These are phyloP conservation scores for Chamaetylas fuelleborni DNA, from an alignment of 2,113 vertebrate genomes.

Conservation along the genomic window DNA sequence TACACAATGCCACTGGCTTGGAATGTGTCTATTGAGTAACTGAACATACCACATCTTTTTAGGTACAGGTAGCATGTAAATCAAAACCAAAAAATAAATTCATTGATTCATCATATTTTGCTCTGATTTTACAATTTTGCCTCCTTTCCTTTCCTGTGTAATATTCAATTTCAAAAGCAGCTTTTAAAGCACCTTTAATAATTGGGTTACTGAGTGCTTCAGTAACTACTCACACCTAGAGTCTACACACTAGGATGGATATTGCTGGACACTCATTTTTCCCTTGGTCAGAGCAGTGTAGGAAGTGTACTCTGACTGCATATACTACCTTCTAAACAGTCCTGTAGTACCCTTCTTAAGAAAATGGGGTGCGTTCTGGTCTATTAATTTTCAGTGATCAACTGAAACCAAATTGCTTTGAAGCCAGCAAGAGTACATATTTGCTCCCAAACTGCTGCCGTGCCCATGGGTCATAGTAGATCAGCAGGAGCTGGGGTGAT, in stretches of 20 bases:
- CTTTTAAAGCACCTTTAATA: neutral
- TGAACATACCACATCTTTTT: neutral
- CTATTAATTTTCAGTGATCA: neutral
- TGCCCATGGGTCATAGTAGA: neutral
- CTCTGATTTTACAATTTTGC: neutral
- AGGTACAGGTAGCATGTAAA: neutral
- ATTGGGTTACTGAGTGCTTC: neutral
- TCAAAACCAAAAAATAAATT: neutral
- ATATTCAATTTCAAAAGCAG: neutral
- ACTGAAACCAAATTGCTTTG: neutral
- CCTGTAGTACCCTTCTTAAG: neutral
- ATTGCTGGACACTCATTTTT: neutral
- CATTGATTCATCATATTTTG: neutral
- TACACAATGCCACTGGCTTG: neutral
- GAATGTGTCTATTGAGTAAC: neutral
- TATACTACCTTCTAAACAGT: neutral
- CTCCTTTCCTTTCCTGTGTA: neutral
- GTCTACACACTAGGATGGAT: neutral
- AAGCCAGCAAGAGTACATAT: neutral
- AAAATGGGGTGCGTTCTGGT: neutral
- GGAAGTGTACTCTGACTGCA: neutral
- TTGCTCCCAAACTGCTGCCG: neutral
- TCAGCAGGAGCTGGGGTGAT: neutral
- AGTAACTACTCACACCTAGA: neutral
- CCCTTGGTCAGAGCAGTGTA: neutral